Percentiles rank a stretch among this genome's conserved stretches.
phyloP scores from a whole-genome alignment of 1,140 invertebrate genomes.

The Oryzaephilus surinamensis region DNA sequence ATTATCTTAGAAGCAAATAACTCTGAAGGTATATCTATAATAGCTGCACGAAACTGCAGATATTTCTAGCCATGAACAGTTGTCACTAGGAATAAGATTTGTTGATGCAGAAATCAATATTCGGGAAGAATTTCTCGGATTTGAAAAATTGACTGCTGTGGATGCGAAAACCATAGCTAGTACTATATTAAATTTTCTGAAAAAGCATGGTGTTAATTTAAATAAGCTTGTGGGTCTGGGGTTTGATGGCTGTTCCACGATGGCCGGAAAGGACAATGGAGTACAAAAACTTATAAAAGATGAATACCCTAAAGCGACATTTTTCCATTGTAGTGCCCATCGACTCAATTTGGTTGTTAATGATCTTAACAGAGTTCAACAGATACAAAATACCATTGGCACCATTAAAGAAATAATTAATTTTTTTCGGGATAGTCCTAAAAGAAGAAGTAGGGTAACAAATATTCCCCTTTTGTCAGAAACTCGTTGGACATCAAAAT shows the following conservation, averaged over 20 bases:
- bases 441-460: too few relatives aligned
- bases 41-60: conserved; percentile 15
- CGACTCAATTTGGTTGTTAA: conserved; percentile 34
- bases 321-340: conserved; percentile 32
- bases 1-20: conserved; percentile 6
- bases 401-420: conserved; percentile 29
- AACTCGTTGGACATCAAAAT: too few relatives aligned
- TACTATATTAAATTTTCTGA: conserved; percentile 8
- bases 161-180: conserved; percentile 11
- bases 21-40: conserved; percentile 4
- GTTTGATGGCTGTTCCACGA: conserved; percentile 30
- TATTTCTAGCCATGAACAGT: conserved; percentile 9
- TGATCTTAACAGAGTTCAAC: conserved; percentile 24
- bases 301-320: conserved; percentile 29
- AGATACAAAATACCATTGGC: conserved; percentile 29
- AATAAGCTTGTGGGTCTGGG: conserved; percentile 15
- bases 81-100: conserved; percentile 10
- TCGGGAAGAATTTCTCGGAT: conserved; percentile 14
- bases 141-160: conserved; percentile 8
- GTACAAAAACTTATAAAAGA: conserved; percentile 27
- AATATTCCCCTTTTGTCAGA: too few relatives aligned
- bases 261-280: conserved; percentile 28
- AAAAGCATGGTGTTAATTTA: conserved; percentile 8
- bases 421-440: conserved; percentile 25
- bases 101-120: conserved; percentile 1